These are phyloP conservation scores for Catagonus wagneri DNA, from an alignment of 2,113 vertebrate species.

Conservation along the genomic window DNA sequence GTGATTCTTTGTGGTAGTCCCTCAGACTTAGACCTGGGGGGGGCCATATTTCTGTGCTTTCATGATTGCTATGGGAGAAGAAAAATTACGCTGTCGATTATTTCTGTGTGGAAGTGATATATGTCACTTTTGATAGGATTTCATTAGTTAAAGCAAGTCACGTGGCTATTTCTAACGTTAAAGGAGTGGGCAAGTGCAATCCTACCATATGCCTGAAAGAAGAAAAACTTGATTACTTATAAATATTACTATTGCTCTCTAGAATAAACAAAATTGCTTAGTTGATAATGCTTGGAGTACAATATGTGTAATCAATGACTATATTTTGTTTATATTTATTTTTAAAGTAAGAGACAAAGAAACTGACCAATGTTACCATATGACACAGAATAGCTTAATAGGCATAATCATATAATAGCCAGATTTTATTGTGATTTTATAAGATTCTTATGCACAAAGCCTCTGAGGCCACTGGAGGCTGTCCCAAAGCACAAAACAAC, in stretches of 20 bases:
- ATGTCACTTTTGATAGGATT: neutral
- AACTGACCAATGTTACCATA: neutral
- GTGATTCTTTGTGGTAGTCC: neutral
- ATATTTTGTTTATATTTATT: neutral
- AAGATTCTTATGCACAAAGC: neutral
- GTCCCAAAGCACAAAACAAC: neutral
- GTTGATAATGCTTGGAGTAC: neutral
- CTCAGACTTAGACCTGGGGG: neutral
- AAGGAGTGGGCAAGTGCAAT: neutral
- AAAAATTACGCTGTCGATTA: neutral
- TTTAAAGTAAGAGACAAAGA: constrained; percentile 15
- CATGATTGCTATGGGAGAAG: neutral
- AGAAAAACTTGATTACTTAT: constrained; percentile 8
- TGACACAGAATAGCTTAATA: neutral
- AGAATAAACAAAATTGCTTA: neutral
- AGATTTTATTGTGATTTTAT: constrained; percentile 38
- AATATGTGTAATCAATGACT: neutral
- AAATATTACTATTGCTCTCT: neutral
- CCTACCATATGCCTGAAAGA: neutral
- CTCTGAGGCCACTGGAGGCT: neutral
- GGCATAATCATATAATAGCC: neutral
- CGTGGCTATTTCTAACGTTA: neutral
- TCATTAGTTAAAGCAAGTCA: neutral
- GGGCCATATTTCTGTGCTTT: neutral
- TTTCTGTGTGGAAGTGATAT: neutral